Percentiles rank a stretch among this genome's conserved stretches.
phyloP scores from a whole-genome alignment of 2,797 vertebrate genomes.

The Adelosebastes latens region DNA sequence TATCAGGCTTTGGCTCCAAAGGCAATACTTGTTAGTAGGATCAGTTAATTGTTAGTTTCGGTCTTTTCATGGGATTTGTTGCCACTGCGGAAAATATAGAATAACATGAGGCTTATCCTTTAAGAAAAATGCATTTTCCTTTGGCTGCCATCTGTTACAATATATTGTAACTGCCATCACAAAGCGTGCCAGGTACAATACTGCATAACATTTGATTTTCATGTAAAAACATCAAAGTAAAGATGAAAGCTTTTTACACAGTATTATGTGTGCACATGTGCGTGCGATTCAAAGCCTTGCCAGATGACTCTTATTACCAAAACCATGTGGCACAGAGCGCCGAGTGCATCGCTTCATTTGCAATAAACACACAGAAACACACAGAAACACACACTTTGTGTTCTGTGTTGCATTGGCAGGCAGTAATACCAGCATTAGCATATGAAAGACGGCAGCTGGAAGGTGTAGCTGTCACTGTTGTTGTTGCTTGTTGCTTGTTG shows the following conservation, averaged over 20 bases:
- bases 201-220: slow-evolving; percentile 14
- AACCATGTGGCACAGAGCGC: slow-evolving; percentile 34
- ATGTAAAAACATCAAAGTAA: slow-evolving; percentile 39
- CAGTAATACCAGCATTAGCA: slow-evolving; percentile 76
- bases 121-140: background rate
- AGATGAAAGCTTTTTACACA: slow-evolving; percentile 23
- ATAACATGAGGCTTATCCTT: background rate
- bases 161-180: background rate
- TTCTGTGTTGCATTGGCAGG: slow-evolving; percentile 60
- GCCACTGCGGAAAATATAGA: background rate
- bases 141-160: background rate
- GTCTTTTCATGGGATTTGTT: background rate
- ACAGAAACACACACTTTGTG: slow-evolving; percentile 38
- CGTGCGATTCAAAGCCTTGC: slow-evolving; percentile 37
- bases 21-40: background rate
- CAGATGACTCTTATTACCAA: slow-evolving; percentile 41
- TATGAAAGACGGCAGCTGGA: slow-evolving; percentile 81
- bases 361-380: slow-evolving; percentile 33
- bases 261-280: slow-evolving; percentile 37
- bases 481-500: slow-evolving; percentile 56
- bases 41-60: background rate
- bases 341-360: slow-evolving; percentile 21
- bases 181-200: background rate
- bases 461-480: slow-evolving; percentile 64
- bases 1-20: background rate